Evolutionary conservation across 2,888 invertebrate genomes (phyloP).

Genomic region (Saturnia japonica): DNA sequence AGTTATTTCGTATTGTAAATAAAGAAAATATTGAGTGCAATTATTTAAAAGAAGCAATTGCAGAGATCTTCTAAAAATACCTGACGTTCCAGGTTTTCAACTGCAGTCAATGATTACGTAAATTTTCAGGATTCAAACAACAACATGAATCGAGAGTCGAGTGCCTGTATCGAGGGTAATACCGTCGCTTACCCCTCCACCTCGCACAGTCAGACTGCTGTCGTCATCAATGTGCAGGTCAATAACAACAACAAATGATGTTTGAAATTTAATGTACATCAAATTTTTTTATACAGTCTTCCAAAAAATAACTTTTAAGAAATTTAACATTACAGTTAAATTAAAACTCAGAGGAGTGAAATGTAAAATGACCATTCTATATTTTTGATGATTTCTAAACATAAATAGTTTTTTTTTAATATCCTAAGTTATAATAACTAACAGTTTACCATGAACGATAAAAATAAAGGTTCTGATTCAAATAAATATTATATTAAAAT

Average conservation of each 20-base stretch:
- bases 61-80: neutral
- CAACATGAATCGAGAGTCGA: slow-evolving; percentile 26
- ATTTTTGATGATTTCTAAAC: neutral
- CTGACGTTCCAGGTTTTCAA: neutral
- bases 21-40: too few relatives aligned
- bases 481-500: neutral
- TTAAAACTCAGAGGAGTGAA: neutral
- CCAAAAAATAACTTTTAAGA: neutral
- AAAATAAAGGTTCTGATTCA: neutral
- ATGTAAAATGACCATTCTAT: neutral
- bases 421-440: neutral
- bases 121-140: slow-evolving; percentile 27
- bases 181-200: slow-evolving; percentile 29
- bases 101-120: neutral
- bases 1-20: too few relatives aligned
- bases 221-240: slow-evolving; percentile 34
- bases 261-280: neutral
- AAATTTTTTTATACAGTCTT: neutral
- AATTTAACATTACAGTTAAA: neutral
- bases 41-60: neutral
- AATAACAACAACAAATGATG: slow-evolving; percentile 30
- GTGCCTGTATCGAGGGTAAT: slow-evolving; percentile 25
- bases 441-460: neutral
- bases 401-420: neutral
- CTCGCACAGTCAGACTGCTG: slow-evolving; percentile 29